A percentile compares a stretch with the other conserved stretches of the same genome.
phyloP scores from a whole-genome alignment of 2,888 invertebrate genomes.

The Orthonevra nobilis region DNA sequence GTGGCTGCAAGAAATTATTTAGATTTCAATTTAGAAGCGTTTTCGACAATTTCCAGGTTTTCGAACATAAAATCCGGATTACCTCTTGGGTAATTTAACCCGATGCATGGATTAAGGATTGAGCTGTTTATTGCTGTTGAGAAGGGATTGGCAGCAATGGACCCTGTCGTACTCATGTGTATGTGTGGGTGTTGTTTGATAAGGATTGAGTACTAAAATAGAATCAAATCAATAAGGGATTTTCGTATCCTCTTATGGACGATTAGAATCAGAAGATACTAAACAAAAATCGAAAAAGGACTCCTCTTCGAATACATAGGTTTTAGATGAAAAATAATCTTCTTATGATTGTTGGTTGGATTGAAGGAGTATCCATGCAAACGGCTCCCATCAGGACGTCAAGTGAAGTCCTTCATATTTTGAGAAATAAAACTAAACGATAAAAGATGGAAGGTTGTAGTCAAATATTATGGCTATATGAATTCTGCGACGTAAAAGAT shows the following conservation, averaged over 20 bases:
- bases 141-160: background rate
- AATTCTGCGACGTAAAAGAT: no score
- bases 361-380: background rate
- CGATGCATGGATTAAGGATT: background rate
- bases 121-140: background rate
- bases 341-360: background rate
- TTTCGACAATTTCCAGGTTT: no score
- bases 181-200: background rate
- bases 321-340: background rate
- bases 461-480: no score
- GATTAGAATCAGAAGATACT: background rate
- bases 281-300: background rate
- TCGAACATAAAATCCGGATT: no score
- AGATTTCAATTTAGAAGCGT: no score
- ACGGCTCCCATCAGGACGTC: no score
- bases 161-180: background rate
- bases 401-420: no score
- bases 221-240: slow-evolving; percentile 4
- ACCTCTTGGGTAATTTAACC: no score
- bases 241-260: background rate
- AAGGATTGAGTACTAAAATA: background rate
- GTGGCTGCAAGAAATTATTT: no score
- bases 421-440: no score
- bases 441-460: no score
- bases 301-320: background rate